phyloP scores from a whole-genome alignment of 2,888 invertebrate species.

The Platynereis dumerilii region DNA sequence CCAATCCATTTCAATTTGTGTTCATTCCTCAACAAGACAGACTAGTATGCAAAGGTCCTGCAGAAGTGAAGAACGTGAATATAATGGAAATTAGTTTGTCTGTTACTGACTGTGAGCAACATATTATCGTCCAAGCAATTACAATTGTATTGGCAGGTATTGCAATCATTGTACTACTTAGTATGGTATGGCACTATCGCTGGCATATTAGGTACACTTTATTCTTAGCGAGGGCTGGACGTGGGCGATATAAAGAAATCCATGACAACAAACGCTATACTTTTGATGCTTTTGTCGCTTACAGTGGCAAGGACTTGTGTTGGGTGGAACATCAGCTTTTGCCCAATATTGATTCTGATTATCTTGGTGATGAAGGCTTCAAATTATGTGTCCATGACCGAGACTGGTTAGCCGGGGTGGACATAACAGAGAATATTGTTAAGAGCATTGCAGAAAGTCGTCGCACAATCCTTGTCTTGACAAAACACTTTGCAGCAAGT shows the following conservation, averaged over 20 bases:
- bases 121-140: too few species aligned
- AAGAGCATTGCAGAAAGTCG: constrained; percentile 74
- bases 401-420: constrained; percentile 77
- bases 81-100: too few species aligned
- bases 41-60: not conserved
- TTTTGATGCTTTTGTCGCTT: constrained; percentile 76
- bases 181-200: not conserved
- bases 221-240: not conserved
- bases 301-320: constrained; percentile 71
- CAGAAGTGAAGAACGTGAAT: not conserved
- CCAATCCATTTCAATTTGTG: not conserved
- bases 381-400: constrained; percentile 75
- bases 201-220: not conserved
- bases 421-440: constrained; percentile 77
- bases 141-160: too few species aligned
- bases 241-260: not conserved
- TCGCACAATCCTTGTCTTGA: constrained; percentile 72
- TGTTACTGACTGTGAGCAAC: too few species aligned
- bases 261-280: constrained; percentile 43
- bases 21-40: not conserved
- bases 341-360: constrained; percentile 70
- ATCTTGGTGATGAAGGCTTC: constrained; percentile 53
- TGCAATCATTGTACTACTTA: not conserved
- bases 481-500: constrained; percentile 71
- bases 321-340: constrained; percentile 73